These are phyloP conservation scores for Temnothorax curvispinosus DNA, from an alignment of 1,140 invertebrate species.

Conservation along the genomic window DNA sequence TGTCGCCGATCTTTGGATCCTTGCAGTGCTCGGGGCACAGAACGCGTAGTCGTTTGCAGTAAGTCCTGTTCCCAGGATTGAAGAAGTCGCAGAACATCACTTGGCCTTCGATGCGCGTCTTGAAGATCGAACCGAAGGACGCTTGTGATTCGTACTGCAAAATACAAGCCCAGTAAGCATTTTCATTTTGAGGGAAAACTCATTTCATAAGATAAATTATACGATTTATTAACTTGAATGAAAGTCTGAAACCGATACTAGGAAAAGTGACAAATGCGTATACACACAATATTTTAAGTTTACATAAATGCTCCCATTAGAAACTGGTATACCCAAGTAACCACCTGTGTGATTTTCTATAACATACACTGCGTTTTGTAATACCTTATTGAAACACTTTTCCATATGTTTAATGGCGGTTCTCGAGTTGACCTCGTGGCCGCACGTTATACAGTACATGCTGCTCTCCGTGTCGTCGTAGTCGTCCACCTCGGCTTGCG, in stretches of 20 bases:
- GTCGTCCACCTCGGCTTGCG: slow-evolving; percentile 88
- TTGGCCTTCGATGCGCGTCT: slow-evolving; percentile 97
- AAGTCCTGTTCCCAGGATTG: slow-evolving; percentile 95
- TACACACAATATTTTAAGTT: slow-evolving; percentile 7
- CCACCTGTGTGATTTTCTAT: background rate
- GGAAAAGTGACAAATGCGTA: background rate
- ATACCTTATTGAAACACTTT: slow-evolving; percentile 96
- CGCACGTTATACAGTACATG: slow-evolving; percentile 98
- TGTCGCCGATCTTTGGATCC: slow-evolving; percentile 95
- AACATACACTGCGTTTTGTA: background rate
- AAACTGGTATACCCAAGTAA: background rate
- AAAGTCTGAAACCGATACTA: background rate
- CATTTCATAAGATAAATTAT: background rate
- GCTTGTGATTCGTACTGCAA: slow-evolving; percentile 97
- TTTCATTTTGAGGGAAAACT: background rate
- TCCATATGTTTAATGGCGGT: slow-evolving; percentile 97
- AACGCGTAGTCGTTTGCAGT: slow-evolving; percentile 97
- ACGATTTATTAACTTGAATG: background rate
- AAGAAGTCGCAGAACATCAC: slow-evolving; percentile 99
- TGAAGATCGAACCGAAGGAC: slow-evolving; percentile 97
- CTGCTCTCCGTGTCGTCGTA: slow-evolving; percentile 93
- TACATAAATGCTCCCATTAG: background rate
- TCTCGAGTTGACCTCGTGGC: slow-evolving; percentile 95
- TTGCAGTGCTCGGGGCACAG: slow-evolving; percentile 99
- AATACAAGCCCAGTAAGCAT: background rate